Evolutionary conservation across 2,113 vertebrate species (phyloP), one percentile per base, ranked within the genome.

Genomic region (Bagarius yarrelli): DNA sequence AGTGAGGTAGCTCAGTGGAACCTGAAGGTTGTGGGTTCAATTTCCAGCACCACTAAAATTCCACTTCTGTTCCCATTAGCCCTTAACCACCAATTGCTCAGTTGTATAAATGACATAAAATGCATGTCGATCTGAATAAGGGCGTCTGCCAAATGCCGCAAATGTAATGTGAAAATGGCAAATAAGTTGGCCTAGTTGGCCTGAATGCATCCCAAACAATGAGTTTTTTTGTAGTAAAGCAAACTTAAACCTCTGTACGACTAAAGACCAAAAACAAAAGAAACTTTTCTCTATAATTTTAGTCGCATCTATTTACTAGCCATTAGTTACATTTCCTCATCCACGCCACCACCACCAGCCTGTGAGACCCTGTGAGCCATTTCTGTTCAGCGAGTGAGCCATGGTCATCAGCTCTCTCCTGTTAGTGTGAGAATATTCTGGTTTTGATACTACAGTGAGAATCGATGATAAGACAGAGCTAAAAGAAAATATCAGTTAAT

Each of bases 361-460:
- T 72, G 34, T 44, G 59, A 66, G 60, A 81, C 74, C 66, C n/a
- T 47, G n/a, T 2, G 19, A 30, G 75, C 64, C 78, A 59, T 57
- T 40, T 55, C 25, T 81, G 40, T 56, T 81, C 80, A 57, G n/a
- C 2, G 23, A 27, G 9, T 3, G n/a, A 13, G 25, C 36, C 30
- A 64, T 63, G 30, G 80, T 60, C 66, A 36, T 23, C 32, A 66
- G 47, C 16, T 16, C 72, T 67, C 80, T 74, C 71, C 34, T n/a
- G 50, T 14, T 56, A 74, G 60, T 40, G 23, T 44, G 53, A 60
- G 40, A 72, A 66, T 44, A 40, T 74, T 47, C 15, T 40, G 47
- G 52, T 67, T 76, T 57, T 76, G 60, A 81, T 57, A 57, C 21
- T 16, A 19, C 15, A 27, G 5, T 66, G 71, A 66, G 71, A 81